phyloP scores from a whole-genome alignment of 2,113 vertebrate genomes.

The Entelurus aequoreus region DNA sequence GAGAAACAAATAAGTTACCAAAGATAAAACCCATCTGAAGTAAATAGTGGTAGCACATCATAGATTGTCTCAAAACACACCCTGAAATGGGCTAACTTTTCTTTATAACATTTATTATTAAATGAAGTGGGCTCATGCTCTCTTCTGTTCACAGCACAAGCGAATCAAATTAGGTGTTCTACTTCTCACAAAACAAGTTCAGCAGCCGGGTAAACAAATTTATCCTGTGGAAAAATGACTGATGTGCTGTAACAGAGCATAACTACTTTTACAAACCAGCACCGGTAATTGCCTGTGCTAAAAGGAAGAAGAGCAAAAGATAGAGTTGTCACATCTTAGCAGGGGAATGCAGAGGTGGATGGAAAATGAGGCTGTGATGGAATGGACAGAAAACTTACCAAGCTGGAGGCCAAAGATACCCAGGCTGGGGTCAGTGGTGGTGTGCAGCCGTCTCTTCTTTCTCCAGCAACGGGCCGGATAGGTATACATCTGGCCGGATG shows the following conservation, averaged over 20 bases:
- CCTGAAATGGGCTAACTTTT: slow-evolving; percentile 47
- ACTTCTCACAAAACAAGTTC: slow-evolving; percentile 64
- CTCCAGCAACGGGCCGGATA: slow-evolving; percentile 97
- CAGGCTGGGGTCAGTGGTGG: slow-evolving; percentile 83
- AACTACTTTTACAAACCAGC: slow-evolving; percentile 48
- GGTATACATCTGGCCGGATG: slow-evolving; percentile 90
- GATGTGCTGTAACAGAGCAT: slow-evolving; percentile 30
- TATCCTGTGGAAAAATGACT: slow-evolving; percentile 50
- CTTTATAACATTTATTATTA: slow-evolving; percentile 68
- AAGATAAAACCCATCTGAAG: slow-evolving; percentile 20
- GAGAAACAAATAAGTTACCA: slow-evolving; percentile 25
- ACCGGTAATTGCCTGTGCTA: slow-evolving; percentile 44
- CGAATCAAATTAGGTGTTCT: slow-evolving; percentile 67
- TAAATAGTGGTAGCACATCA: slow-evolving; percentile 21
- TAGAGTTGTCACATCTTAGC: too few species aligned
- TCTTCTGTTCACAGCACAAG: slow-evolving; percentile 51
- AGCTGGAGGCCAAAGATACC: slow-evolving; percentile 86
- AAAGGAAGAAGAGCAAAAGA: slow-evolving; percentile 1
- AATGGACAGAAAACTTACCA: slow-evolving; percentile 68
- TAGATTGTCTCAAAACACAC: slow-evolving; percentile 40
- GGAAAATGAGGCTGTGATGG: not conserved
- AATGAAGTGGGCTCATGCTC: slow-evolving; percentile 50
- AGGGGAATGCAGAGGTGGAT: not conserved
- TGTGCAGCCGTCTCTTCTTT: slow-evolving; percentile 90
- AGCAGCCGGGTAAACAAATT: slow-evolving; percentile 50